A percentile compares a stretch with the other conserved stretches of the same genome.
These are phyloP conservation scores for Andricus quercusramuli DNA, from an alignment of 2,888 invertebrate species.

Conservation along the genomic window DNA sequence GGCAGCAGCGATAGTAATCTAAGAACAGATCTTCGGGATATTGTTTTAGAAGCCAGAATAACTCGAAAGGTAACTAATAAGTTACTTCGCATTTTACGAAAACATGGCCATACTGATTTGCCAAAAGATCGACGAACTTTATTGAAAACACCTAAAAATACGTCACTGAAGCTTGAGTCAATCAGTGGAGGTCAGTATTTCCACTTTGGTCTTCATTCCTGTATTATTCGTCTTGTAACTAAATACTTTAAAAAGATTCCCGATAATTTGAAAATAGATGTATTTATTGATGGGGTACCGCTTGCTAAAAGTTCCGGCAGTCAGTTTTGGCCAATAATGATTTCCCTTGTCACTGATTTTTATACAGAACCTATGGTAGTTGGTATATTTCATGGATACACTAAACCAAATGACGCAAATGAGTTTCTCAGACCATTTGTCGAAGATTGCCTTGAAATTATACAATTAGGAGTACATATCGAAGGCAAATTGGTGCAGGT, in stretches of 20 bases:
- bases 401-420: neutral
- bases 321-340: slow-evolving; percentile 20
- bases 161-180: too few relatives aligned
- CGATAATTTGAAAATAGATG: slow-evolving; percentile 29
- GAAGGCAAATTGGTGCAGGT: neutral
- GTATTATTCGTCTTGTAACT: neutral
- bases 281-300: slow-evolving; percentile 23
- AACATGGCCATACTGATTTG: neutral
- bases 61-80: slow-evolving; percentile 7
- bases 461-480: neutral
- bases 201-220: neutral
- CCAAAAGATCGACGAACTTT: neutral
- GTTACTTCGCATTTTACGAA: slow-evolving; percentile 13
- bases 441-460: neutral
- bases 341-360: neutral
- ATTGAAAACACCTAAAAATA: too few relatives aligned
- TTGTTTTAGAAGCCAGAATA: neutral
- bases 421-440: neutral
- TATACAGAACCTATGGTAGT: slow-evolving; percentile 3
- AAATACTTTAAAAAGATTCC: slow-evolving; percentile 16
- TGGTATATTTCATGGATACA: slow-evolving; percentile 7
- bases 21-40: neutral
- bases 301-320: slow-evolving; percentile 25
- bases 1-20: neutral
- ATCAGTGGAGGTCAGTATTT: too few relatives aligned